phyloP scores from a whole-genome alignment of 2,888 invertebrate genomes.

The Elmis aenea region DNA sequence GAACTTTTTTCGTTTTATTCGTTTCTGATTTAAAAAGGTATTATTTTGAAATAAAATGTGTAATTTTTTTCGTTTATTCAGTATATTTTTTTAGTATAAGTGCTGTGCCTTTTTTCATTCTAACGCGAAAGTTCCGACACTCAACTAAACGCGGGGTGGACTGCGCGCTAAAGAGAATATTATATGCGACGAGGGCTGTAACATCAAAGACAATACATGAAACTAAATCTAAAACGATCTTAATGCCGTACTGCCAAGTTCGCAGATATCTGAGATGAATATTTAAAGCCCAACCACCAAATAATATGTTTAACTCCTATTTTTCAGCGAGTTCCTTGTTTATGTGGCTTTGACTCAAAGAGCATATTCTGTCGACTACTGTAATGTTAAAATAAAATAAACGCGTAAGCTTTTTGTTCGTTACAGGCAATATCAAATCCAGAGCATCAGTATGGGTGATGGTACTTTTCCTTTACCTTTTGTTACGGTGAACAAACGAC shows the following conservation, averaged over 20 bases:
- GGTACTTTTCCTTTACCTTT: conserved; percentile 22
- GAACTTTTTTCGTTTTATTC: no score
- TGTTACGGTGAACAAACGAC: conserved; percentile 27
- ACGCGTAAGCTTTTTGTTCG: conserved; percentile 8
- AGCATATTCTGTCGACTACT: no score
- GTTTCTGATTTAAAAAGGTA: no score
- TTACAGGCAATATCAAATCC: conserved; percentile 20
- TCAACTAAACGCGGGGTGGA: conserved; percentile 34
- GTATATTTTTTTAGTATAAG: no score
- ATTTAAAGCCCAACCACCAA: conserved; percentile 15
- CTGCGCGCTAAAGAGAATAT: conserved; percentile 35
- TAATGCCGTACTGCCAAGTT: conserved; percentile 24
- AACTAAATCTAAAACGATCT: conserved; percentile 38
- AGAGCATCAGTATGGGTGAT: conserved; percentile 14
- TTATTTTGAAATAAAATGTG: no score
- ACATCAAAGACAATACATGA: conserved; percentile 44
- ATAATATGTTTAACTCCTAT: conserved; percentile 8
- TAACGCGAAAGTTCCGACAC: conserved; percentile 18
- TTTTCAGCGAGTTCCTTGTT: no score
- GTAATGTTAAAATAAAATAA: neutral
- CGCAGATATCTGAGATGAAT: conserved; percentile 25
- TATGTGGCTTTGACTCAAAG: no score
- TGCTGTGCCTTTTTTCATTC: no score
- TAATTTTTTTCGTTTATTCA: no score
- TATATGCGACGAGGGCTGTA: conserved; percentile 36